Conservation (phyloP, 1,140 invertebrate species). For the Leptinotarsa texana region DNA sequence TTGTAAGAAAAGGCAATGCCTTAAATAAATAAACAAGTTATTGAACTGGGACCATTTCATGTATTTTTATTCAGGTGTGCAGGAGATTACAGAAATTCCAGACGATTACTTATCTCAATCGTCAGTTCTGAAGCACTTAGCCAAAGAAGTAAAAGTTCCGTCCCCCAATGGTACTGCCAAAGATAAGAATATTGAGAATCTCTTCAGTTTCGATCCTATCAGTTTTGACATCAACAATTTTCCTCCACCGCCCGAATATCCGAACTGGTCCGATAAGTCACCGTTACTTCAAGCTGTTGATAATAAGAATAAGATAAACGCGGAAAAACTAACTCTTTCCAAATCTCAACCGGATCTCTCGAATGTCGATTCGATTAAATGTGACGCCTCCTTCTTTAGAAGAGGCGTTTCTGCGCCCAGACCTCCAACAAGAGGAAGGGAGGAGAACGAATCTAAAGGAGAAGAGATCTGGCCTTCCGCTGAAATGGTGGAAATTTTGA, state of each 20-base stretch:
- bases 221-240: constrained; percentile 42
- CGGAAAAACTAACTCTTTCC: constrained; percentile 60
- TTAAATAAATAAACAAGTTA: too few relatives aligned
- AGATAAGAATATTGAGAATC: constrained; percentile 33
- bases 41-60: not conserved
- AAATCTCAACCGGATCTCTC: constrained; percentile 78
- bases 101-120: constrained; percentile 84
- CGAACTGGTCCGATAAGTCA: constrained; percentile 51
- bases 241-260: constrained; percentile 51
- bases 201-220: constrained; percentile 39
- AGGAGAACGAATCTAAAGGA: constrained; percentile 62
- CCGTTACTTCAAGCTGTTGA: constrained; percentile 43
- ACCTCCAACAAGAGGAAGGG: constrained; percentile 65
- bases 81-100: constrained; percentile 83
- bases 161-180: constrained; percentile 44
- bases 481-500: constrained; percentile 81
- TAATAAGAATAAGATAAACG: constrained; percentile 41
- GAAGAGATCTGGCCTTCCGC: constrained; percentile 64
- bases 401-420: constrained; percentile 54
- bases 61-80: constrained; percentile 52
- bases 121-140: constrained; percentile 82
- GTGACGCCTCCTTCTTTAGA: constrained; percentile 36
- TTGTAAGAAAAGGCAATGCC: too few relatives aligned
- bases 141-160: constrained; percentile 75
- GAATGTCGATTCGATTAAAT: constrained; percentile 50